These are phyloP conservation scores for Pandemis corylana DNA, from an alignment of 2,888 invertebrate genomes.

Conservation along the genomic window DNA sequence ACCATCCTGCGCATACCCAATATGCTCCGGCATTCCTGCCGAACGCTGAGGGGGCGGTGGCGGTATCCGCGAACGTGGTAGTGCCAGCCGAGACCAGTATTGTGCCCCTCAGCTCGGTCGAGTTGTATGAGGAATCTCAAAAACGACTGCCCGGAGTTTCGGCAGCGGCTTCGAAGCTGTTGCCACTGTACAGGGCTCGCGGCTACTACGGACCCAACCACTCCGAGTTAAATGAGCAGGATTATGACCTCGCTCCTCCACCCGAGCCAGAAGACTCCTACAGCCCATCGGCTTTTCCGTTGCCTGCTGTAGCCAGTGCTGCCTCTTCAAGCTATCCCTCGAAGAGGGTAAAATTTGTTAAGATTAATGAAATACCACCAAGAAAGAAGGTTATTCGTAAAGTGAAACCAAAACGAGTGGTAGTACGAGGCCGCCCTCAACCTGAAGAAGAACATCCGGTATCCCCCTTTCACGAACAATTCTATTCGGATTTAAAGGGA, in stretches of 20 bases:
- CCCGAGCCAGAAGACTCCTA: conserved; percentile 63
- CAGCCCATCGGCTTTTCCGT: conserved; percentile 59
- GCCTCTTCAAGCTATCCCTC: conserved; percentile 55
- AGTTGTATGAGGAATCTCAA: conserved; percentile 67
- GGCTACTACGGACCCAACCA: conserved; percentile 79
- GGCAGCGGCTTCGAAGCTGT: conserved; percentile 68
- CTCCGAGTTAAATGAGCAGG: conserved; percentile 69
- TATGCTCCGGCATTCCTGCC: conserved; percentile 80
- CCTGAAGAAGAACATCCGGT: conserved; percentile 75
- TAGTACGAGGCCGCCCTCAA: conserved; percentile 60
- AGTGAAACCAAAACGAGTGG: conserved; percentile 69
- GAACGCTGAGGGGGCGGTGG: conserved; percentile 73
- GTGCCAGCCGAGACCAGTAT: conserved; percentile 67
- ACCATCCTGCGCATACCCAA: conserved; percentile 77
- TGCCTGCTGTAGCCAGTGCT: conserved; percentile 52
- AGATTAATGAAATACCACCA: conserved; percentile 67
- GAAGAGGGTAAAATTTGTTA: conserved; percentile 74
- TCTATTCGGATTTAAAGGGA: conserved; percentile 79
- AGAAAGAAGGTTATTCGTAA: conserved; percentile 70
- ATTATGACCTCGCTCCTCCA: conserved; percentile 67
- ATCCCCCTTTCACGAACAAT: conserved; percentile 77
- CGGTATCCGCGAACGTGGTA: conserved; percentile 68
- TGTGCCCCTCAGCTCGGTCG: conserved; percentile 68
- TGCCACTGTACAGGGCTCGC: conserved; percentile 77
- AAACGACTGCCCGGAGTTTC: conserved; percentile 57